Conservation (phyloP, 2,113 vertebrate species). For the Lanius collurio region DNA sequence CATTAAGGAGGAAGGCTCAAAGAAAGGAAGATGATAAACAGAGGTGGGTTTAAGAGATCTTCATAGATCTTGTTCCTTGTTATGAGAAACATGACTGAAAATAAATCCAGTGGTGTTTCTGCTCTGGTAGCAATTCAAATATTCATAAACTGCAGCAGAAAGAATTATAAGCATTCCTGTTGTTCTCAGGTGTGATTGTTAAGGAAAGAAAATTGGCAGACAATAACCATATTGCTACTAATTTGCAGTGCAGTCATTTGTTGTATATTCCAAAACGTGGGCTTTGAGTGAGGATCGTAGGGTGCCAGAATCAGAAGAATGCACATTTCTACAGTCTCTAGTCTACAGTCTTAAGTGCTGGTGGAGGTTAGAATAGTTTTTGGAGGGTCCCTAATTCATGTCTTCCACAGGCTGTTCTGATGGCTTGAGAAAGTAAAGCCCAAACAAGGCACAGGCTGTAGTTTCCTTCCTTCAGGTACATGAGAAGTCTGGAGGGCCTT, state of each 20-base stretch:
- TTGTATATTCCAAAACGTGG: neutral
- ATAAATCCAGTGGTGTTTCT: neutral
- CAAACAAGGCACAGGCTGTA: neutral
- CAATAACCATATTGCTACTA: neutral
- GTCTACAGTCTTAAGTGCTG: neutral
- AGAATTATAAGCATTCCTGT: neutral
- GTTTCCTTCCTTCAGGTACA: neutral
- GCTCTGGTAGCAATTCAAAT: neutral
- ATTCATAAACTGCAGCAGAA: neutral
- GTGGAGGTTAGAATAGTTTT: neutral
- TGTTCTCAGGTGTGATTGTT: neutral
- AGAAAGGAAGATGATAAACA: slow-evolving; percentile 23
- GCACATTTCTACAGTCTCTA: neutral
- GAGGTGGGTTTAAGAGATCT: slow-evolving; percentile 52
- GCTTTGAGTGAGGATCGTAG: neutral
- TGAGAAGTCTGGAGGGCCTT: neutral
- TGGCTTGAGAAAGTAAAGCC: neutral
- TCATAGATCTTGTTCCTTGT: neutral
- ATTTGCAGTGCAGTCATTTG: neutral
- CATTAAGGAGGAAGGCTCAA: slow-evolving; percentile 71
- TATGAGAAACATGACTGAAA: neutral
- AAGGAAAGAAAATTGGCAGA: neutral
- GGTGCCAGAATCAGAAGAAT: neutral
- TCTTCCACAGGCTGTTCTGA: neutral
- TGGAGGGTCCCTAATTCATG: neutral